Percentiles rank a stretch among this genome's conserved stretches.
Conservation (phyloP, 2,797 vertebrate genomes). For the Carcharodon carcharias region DNA sequence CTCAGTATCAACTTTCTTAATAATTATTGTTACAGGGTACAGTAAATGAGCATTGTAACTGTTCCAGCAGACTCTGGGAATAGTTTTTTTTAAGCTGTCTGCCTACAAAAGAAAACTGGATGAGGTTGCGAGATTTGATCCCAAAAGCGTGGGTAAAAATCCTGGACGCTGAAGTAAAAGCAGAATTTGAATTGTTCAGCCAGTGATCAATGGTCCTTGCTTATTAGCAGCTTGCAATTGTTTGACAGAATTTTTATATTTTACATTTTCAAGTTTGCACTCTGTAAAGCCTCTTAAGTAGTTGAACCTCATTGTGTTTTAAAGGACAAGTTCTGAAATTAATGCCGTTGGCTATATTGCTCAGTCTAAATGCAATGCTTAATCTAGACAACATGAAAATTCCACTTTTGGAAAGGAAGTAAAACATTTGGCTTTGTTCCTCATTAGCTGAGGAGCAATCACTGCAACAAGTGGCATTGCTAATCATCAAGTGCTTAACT, state of each 20-base stretch:
- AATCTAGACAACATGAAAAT: not conserved
- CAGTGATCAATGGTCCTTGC: not conserved
- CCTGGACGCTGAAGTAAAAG: not conserved
- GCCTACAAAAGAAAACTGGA: not conserved
- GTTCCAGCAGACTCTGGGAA: not conserved
- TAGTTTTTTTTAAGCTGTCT: not conserved
- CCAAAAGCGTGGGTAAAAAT: not conserved
- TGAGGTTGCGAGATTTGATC: not conserved
- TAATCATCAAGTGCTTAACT: not conserved
- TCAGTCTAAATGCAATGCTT: not conserved
- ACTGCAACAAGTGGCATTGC: not conserved
- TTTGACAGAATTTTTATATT: not conserved
- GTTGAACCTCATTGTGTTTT: not conserved
- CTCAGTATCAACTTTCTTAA: not conserved
- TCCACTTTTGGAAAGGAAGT: not conserved
- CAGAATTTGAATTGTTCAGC: not conserved
- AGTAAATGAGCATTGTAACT: not conserved
- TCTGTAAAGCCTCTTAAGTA: not conserved
- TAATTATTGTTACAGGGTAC: not conserved
- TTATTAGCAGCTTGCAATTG: not conserved
- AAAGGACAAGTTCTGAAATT: not conserved
- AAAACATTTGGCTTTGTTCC: not conserved
- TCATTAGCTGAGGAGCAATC: not conserved
- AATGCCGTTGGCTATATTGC: not conserved
- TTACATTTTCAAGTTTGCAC: not conserved